A percentile compares a stretch with the other conserved stretches of the same genome.
These are phyloP conservation scores for Mionectes olivaceus DNA, from an alignment of 2,797 vertebrate genomes.

Conservation along the genomic window DNA sequence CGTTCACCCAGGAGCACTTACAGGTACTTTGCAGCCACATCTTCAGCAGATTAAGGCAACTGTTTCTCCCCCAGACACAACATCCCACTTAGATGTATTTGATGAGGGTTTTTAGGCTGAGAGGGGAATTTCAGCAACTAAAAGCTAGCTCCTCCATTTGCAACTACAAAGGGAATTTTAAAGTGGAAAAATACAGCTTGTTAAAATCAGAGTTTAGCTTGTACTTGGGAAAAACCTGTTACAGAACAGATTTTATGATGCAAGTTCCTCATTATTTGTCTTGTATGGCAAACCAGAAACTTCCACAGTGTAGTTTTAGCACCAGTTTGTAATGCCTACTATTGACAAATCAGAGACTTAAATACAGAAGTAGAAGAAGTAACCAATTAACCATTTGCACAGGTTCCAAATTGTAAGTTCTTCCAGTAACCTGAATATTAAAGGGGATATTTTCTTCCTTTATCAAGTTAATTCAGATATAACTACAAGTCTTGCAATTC, in stretches of 20 bases:
- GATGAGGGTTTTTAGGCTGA: background rate
- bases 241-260: background rate
- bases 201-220: background rate
- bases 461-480: background rate
- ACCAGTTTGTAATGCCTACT: background rate
- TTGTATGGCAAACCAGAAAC: background rate
- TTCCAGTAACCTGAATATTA: background rate
- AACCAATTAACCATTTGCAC: background rate
- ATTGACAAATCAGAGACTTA: background rate
- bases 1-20: background rate
- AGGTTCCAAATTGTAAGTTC: background rate
- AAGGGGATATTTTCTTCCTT: background rate
- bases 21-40: background rate
- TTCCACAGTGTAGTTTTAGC: background rate
- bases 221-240: background rate
- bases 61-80: background rate
- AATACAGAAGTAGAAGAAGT: background rate
- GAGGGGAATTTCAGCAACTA: background rate
- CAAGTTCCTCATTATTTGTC: background rate
- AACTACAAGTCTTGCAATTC: background rate
- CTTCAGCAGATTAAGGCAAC: background rate
- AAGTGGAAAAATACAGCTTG: background rate
- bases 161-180: background rate
- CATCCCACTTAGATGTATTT: background rate
- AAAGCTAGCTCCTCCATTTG: background rate